A percentile compares a stretch with the other conserved stretches of the same genome.
Evolutionary conservation across 2,113 vertebrate genomes (phyloP).

Genomic region (Hipposideros armiger): DNA sequence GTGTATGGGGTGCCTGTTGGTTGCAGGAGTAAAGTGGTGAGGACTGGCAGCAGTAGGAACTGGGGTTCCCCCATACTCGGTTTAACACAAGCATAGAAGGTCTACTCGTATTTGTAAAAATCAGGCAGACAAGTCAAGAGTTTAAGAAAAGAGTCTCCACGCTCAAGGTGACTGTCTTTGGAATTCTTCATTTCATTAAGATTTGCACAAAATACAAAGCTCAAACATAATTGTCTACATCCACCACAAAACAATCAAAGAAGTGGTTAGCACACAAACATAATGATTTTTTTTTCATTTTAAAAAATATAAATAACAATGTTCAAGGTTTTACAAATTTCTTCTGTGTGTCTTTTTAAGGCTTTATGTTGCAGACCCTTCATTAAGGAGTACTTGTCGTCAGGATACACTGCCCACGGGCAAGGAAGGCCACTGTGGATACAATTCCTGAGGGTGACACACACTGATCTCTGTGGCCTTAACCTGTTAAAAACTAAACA

Average conservation of each 20-base stretch:
- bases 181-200: slow-evolving; percentile 86
- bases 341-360: slow-evolving; percentile 84
- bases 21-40: background rate
- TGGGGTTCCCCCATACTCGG: background rate
- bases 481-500: background rate
- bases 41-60: background rate
- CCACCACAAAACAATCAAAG: slow-evolving; percentile 85
- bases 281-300: slow-evolving; percentile 85
- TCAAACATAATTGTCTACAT: slow-evolving; percentile 83
- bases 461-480: slow-evolving; percentile 31
- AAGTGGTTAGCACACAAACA: slow-evolving; percentile 90
- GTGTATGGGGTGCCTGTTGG: rapidly evolving
- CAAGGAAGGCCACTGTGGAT: slow-evolving; percentile 36
- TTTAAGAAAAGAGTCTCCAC: slow-evolving; percentile 66
- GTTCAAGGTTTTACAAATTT: slow-evolving; percentile 85
- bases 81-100: rapidly evolving
- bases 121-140: background rate
- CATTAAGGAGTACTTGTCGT: slow-evolving; percentile 40
- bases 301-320: slow-evolving; percentile 93
- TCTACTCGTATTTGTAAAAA: background rate
- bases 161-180: slow-evolving; percentile 84
- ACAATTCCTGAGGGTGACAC: slow-evolving; percentile 54
- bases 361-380: slow-evolving; percentile 85
- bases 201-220: slow-evolving; percentile 87
- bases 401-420: slow-evolving; percentile 5